phyloP scores from a whole-genome alignment of 2,888 invertebrate species.

The Himalopsyche japonica region DNA sequence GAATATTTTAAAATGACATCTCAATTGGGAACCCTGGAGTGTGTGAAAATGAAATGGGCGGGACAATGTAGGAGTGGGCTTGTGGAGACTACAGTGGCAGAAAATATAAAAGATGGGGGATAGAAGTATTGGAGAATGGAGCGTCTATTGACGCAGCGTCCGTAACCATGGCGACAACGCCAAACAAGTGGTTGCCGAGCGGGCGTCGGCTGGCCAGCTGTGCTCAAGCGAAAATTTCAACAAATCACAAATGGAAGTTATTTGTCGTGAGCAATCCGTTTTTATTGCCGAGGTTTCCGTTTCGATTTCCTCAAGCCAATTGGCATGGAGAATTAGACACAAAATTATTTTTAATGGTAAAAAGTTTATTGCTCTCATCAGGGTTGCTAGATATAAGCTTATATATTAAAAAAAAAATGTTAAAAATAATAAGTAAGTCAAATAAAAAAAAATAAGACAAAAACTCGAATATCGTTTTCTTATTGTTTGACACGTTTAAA shows the following conservation, averaged over 20 bases:
- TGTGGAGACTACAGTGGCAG: neutral
- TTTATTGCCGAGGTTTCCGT: neutral
- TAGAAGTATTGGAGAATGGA: neutral
- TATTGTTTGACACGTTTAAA: too few species aligned
- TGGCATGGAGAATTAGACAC: neutral
- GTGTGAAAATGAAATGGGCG: neutral
- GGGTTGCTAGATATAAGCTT: too few species aligned
- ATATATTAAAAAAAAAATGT: too few species aligned
- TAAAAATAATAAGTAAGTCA: too few species aligned
- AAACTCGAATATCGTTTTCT: too few species aligned
- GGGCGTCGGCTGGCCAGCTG: constrained; percentile 8
- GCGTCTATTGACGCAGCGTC: constrained; percentile 36
- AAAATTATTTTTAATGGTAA: too few species aligned
- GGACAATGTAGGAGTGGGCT: neutral
- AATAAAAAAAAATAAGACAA: too few species aligned
- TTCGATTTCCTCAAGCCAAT: neutral
- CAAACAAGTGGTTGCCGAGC: constrained; percentile 20
- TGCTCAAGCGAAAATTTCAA: neutral
- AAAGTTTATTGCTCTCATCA: too few species aligned
- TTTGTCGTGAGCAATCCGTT: neutral
- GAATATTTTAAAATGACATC: neutral
- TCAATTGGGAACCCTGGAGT: neutral
- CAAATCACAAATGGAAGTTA: neutral
- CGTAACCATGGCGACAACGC: constrained; percentile 28
- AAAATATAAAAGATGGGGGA: neutral